phyloP scores from a whole-genome alignment of 23 tunicate species.

The Halocynthia roretzi region DNA sequence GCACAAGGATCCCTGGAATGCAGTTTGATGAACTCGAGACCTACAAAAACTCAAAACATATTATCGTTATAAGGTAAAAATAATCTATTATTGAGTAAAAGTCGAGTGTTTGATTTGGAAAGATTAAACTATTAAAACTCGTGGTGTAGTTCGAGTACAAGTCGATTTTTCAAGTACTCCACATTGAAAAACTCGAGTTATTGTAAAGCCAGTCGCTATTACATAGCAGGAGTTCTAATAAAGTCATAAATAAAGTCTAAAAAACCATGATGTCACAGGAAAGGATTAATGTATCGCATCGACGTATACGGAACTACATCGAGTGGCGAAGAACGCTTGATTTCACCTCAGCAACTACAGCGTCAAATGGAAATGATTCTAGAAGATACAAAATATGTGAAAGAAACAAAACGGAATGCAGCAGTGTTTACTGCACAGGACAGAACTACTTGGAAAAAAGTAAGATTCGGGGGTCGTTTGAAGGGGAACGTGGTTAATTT shows the following conservation, averaged over 20 bases:
- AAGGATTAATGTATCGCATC: constrained; percentile 78
- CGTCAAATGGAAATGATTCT: constrained; percentile 52
- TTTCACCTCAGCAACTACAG: constrained; percentile 52
- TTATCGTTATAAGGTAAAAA: constrained; percentile 64
- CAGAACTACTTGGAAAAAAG: constrained; percentile 73
- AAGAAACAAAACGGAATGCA: constrained; percentile 49
- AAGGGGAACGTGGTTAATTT: no score
- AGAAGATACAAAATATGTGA: constrained; percentile 36
- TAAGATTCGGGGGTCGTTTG: not conserved
- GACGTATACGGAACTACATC: constrained; percentile 32
- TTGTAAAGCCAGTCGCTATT: no score
- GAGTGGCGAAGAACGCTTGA: constrained; percentile 35
- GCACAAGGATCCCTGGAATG: constrained; percentile 70
- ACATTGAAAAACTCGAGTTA: no score
- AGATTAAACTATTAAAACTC: no score
- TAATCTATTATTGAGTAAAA: no score
- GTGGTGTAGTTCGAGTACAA: no score
- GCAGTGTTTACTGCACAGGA: constrained; percentile 56
- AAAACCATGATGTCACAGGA: constrained; percentile 19
- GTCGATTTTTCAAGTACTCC: no score
- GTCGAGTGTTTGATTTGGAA: no score
- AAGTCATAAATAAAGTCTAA: no score
- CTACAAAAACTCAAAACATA: constrained; percentile 66
- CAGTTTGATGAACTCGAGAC: constrained; percentile 67
- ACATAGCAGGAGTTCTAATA: no score